phyloP scores from a whole-genome alignment of 2,888 invertebrate species.

The Spisula solida region DNA sequence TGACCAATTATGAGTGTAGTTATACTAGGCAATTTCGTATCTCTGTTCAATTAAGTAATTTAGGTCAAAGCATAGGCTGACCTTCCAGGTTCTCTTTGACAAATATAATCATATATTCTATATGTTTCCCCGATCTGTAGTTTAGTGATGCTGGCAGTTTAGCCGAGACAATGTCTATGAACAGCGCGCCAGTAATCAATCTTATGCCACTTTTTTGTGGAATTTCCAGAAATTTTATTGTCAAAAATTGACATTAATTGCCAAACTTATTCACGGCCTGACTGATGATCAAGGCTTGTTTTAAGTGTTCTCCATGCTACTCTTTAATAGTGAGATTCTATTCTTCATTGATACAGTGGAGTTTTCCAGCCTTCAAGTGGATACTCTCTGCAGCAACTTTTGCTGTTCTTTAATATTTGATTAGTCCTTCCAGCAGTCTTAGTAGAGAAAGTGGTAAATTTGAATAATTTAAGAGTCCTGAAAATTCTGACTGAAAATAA shows the following conservation, averaged over 20 bases:
- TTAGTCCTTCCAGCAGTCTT: conserved; percentile 45
- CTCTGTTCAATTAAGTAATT: conserved; percentile 18
- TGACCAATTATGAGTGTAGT: not conserved
- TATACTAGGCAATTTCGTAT: not conserved
- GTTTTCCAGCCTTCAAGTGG: conserved; percentile 35
- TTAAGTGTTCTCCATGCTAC: conserved; percentile 29
- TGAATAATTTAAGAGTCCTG: conserved; percentile 39
- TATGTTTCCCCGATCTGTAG: not conserved
- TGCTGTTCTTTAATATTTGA: conserved; percentile 43
- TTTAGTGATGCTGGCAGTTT: not conserved
- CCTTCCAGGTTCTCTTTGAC: not conserved
- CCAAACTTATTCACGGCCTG: conserved; percentile 33
- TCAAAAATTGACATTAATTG: conserved; percentile 55
- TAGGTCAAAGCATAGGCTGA: not conserved
- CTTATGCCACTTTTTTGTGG: conserved; percentile 44
- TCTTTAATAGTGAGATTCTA: conserved; percentile 28
- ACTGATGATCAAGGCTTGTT: conserved; percentile 38
- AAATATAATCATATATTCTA: conserved; percentile 17
- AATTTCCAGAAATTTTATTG: conserved; percentile 58
- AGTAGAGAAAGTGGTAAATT: conserved; percentile 29
- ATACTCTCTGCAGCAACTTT: conserved; percentile 30
- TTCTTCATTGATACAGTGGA: conserved; percentile 8
- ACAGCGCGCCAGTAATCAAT: conserved; percentile 38
- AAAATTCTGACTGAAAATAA: conserved; percentile 29
- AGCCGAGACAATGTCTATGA: conserved; percentile 34